Conservation (phyloP, 2,113 vertebrate species). For the Mastomys natalensis region DNA sequence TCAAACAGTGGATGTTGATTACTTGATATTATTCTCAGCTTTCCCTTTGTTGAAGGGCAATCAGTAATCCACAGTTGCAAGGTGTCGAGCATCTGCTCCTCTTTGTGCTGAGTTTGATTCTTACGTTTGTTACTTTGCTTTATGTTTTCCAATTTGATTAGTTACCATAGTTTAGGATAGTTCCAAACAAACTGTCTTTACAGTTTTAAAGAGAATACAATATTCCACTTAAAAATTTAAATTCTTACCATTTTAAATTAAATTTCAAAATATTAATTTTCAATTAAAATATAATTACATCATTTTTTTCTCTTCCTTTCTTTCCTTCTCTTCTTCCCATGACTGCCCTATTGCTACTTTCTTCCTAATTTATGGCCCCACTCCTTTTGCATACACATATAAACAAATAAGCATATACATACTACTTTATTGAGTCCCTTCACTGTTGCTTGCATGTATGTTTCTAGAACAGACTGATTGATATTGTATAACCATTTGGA, state of each 20-base stretch:
- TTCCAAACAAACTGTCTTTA: not conserved
- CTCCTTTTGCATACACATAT: not conserved
- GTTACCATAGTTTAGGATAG: not conserved
- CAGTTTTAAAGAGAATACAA: not conserved
- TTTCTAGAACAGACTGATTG: not conserved
- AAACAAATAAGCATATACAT: no score
- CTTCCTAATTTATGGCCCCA: not conserved
- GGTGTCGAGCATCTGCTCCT: not conserved
- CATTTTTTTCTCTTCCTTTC: not conserved
- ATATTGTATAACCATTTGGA: not conserved
- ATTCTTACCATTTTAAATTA: not conserved
- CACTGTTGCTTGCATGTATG: not conserved
- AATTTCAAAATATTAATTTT: not conserved
- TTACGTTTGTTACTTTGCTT: not conserved
- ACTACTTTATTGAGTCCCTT: not conserved
- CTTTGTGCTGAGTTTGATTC: not conserved
- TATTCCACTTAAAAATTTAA: not conserved
- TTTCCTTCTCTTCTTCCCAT: not conserved
- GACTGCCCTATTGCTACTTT: not conserved
- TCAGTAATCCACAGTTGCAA: not conserved
- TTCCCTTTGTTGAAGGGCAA: not conserved
- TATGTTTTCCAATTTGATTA: not conserved
- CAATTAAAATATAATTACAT: not conserved
- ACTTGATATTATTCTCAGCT: not conserved
- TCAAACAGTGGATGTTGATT: not conserved